phyloP scores from a whole-genome alignment of 2,113 vertebrate genomes.

The Meleagris gallopavo region DNA sequence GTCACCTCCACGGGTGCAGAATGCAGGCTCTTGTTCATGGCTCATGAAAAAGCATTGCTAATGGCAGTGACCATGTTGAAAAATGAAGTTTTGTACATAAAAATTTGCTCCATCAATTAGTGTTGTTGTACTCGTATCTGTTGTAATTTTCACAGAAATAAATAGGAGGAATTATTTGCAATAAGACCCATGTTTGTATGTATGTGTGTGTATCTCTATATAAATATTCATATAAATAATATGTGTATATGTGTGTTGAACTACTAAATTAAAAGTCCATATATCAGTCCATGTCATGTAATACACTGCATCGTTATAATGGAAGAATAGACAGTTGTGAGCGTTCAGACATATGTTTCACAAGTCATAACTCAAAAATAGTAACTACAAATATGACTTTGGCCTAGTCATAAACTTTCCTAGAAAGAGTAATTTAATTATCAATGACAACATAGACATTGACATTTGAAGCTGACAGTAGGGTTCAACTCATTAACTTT shows the following conservation, averaged over 20 bases:
- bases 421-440: slow-evolving; percentile 13
- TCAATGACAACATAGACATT: accelerated
- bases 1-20: too few relatives aligned
- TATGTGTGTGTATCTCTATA: too few relatives aligned
- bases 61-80: too few relatives aligned
- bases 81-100: too few relatives aligned
- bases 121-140: too few relatives aligned
- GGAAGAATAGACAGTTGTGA: background rate
- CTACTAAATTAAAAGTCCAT: background rate
- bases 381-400: slow-evolving; percentile 2
- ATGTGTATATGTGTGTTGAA: background rate
- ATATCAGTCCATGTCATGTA: background rate
- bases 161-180: too few relatives aligned
- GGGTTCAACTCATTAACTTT: slow-evolving; percentile 28
- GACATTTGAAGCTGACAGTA: slow-evolving; percentile 16
- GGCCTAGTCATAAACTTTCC: background rate
- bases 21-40: too few relatives aligned
- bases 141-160: too few relatives aligned
- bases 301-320: background rate
- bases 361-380: background rate
- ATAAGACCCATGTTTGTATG: too few relatives aligned
- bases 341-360: background rate
- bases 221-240: background rate
- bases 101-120: too few relatives aligned
- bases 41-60: too few relatives aligned